Evolutionary conservation across 2,888 invertebrate species (phyloP), one percentile per base, ranked within the genome.

Genomic region (Lymantria dispar): DNA sequence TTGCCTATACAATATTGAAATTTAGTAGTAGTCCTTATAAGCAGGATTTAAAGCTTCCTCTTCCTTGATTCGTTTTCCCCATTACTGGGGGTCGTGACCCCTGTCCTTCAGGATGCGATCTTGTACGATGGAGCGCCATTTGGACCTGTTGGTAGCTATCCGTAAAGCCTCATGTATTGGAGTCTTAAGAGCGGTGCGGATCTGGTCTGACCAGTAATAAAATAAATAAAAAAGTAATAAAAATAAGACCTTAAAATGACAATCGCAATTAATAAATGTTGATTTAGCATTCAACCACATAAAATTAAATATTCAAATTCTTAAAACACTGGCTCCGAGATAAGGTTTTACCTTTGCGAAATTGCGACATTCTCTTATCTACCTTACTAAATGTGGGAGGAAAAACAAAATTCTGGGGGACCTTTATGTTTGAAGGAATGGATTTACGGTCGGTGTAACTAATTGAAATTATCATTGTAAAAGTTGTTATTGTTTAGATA

Each of bases 221-320:
- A n/a, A n/a, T n/a, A n/a, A n/a, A n/a, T n/a, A n/a, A n/a, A n/a
- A n/a, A n/a, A n/a, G n/a, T n/a, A n/a, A n/a, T n/a, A n/a, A n/a
- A n/a, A n/a, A n/a, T n/a, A n/a, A n/a, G n/a, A 38, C 52, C 46
- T 9, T 48, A 45, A 56, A 65, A 61, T 61, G 56, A 54, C 51
- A 48, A 52, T 54, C 41, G 22, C 52, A 55, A 52, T 49, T 60
- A 60, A 61, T 52, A 53, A 64, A 66, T 56, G 64, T 70, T 64
- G 68, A 64, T 58, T 70, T 58, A 63, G 62, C 64, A 67, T 69
- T 72, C 56, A 58, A 48, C 50, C 55, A 52, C 57, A 61, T 60
- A 57, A 72, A 72, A 72, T 71, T 71, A 68, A 60, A 68, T 69
- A 76, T 77, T 72, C 66, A 70, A 73, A 73, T 74, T 71, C 70